These are phyloP conservation scores for Drosophila pachea DNA, from an alignment of 1,140 invertebrate genomes.

Conservation along the genomic window DNA sequence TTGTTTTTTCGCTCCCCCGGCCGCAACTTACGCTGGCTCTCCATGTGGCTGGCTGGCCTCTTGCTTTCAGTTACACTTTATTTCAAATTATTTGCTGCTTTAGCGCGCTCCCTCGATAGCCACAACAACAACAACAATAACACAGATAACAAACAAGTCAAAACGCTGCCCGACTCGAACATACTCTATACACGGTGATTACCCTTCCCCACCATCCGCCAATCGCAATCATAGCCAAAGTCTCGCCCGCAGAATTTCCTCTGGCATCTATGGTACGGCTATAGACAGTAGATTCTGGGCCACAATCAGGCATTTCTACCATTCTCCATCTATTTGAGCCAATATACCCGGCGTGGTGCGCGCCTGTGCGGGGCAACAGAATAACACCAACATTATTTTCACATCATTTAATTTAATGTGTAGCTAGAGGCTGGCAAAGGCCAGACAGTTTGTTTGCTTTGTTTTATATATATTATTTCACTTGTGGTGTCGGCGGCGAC, in stretches of 20 bases:
- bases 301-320: no score
- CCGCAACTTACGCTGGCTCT: not conserved
- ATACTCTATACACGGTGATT: not conserved
- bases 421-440: conserved; percentile 48
- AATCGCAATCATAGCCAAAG: not conserved
- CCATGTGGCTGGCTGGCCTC: conserved; percentile 29
- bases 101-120: conserved; percentile 24
- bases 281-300: no score
- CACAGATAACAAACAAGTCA: conserved; percentile 18
- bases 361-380: conserved; percentile 13
- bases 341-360: not conserved
- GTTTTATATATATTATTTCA: conserved; percentile 73
- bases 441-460: conserved; percentile 66
- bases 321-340: no score
- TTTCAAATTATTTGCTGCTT: conserved; percentile 69
- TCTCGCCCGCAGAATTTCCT: no score
- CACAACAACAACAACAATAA: conserved; percentile 3
- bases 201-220: no score
- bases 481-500: conserved; percentile 51
- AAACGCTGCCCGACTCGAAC: not conserved
- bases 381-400: conserved; percentile 67
- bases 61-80: conserved; percentile 66
- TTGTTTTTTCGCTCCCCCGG: conserved; percentile 40
- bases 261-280: no score
- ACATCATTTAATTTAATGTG: conserved; percentile 74